A percentile compares a stretch with the other conserved stretches of the same genome.
Evolutionary conservation across 2,888 invertebrate genomes (phyloP).

Genomic region (Lasioglossum lativentre): DNA sequence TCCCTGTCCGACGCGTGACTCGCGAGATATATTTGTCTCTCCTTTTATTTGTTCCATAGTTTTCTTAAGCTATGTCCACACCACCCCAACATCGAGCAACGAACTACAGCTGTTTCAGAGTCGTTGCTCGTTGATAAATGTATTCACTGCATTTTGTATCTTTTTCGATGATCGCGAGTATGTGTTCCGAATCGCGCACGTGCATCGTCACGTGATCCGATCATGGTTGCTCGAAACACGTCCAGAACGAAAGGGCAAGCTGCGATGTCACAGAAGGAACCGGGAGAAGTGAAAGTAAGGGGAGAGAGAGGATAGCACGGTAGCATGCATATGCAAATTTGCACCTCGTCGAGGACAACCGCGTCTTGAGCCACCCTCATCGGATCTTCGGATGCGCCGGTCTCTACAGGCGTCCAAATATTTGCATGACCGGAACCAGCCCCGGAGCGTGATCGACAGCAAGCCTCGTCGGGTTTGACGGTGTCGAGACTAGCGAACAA

Average conservation of each 20-base stretch:
- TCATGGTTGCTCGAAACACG: neutral
- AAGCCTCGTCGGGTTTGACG: conserved; percentile 43
- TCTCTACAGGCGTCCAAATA: conserved; percentile 62
- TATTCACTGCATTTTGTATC: no score
- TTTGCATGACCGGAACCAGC: conserved; percentile 57
- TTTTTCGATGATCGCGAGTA: neutral
- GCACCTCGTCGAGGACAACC: conserved; percentile 49
- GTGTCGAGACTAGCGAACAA: conserved; percentile 7
- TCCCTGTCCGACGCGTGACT: no score
- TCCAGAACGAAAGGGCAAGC: conserved; percentile 28
- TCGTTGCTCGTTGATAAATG: no score
- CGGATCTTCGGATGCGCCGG: conserved; percentile 15
- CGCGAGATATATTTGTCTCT: no score
- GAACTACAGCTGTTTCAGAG: no score
- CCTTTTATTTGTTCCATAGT: no score
- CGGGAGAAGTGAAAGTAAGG: conserved; percentile 8
- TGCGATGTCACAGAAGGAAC: neutral
- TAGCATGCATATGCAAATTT: conserved; percentile 69
- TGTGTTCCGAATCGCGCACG: neutral
- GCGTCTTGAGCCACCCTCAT: conserved; percentile 52
- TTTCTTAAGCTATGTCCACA: no score
- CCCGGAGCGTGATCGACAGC: conserved; percentile 46
- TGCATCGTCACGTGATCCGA: neutral
- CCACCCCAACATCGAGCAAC: no score
- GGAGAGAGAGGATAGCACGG: conserved; percentile 7